Base-by-base conservation (phyloP, 1,140 invertebrate species). In the Drosophila pectinifera region DNA sequence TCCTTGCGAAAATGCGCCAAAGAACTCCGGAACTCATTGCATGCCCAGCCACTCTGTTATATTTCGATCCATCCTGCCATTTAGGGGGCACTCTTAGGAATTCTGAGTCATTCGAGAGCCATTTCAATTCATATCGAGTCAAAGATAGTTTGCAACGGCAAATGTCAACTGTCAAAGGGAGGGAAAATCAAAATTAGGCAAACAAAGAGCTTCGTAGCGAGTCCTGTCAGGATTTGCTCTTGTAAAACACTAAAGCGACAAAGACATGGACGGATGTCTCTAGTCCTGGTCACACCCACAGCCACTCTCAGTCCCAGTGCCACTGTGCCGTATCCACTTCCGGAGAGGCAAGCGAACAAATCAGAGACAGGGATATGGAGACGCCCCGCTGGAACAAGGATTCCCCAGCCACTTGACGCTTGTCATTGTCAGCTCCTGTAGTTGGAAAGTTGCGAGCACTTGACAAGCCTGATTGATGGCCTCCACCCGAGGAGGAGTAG, bases 401-500 rank as follows among this genome's bases (percentile, higher is more conserved):
- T 62, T 63, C 48, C 41, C 76, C 81, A 42, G 62, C 73, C 55
- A 85, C 81, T 84, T 80, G 73, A 49, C 62, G 78, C 81, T 86
- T 88, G 82, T 85, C 83, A 88, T 85, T 82, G 78, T 85, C 83
- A 88, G 74, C 74, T 88, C 70, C 64, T 68, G 82, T 82, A 83
- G 82, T 85, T 85, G 64, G 68, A 74, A 84, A 81, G 77, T 85
- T 80, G 82, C 63, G 75, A 78, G 62, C 80, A 78, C 75, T 86
- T 86, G 83, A 86, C 83, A 88, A 72, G 56, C 72, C 75, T 86
- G 82, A 86, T 86, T 86, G 82, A 88, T 88, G 78, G 74, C 75
- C 43, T 38, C 31, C 39, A 43, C 51, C 54, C 55, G 39, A 45
- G 38, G 34, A 36, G 73, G 31, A 55, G 42, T 31, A 24, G 41